Evolutionary conservation across 92 coral and sea anemone genomes (phyloP).

Genomic region (Actinernus sp.): DNA sequence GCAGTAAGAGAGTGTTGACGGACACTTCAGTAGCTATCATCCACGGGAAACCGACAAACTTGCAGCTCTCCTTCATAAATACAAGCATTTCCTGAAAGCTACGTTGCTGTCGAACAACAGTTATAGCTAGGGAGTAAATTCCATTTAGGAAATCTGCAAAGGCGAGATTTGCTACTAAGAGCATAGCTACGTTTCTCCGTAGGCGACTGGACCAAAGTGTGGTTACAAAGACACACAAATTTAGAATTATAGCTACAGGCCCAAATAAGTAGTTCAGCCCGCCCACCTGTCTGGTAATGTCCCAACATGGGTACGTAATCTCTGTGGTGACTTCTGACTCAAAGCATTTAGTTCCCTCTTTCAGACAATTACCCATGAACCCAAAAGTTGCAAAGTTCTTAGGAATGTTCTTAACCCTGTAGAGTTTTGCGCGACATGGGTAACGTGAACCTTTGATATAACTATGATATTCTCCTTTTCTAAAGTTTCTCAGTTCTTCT

Average conservation of each 20-base stretch:
- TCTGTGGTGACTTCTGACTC: conserved; percentile 20
- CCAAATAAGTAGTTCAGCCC: conserved; percentile 30
- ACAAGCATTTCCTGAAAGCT: conserved; percentile 23
- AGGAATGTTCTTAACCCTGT: conserved; percentile 8
- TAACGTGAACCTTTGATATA: conserved; percentile 40
- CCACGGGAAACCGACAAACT: conserved; percentile 66
- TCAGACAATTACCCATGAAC: conserved; percentile 53
- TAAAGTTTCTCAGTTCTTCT: conserved; percentile 3
- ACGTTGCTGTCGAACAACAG: conserved; percentile 9
- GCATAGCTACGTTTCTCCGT: conserved; percentile 47
- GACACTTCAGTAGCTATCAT: conserved; percentile 29
- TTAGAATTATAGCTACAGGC: conserved; percentile 49
- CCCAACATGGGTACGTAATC: conserved; percentile 64
- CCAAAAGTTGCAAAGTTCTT: conserved; percentile 35
- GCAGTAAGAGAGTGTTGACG: conserved; percentile 29
- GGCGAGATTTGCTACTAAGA: conserved; percentile 53
- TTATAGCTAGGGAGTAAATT: conserved; percentile 39
- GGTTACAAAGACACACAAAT: conserved; percentile 18
- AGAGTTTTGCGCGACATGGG: conserved; percentile 42
- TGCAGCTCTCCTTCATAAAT: conserved; percentile 35
- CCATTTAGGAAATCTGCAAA: conserved; percentile 56
- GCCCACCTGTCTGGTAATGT: conserved; percentile 32
- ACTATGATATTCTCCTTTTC: conserved; percentile 30
- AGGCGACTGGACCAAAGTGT: conserved; percentile 33
- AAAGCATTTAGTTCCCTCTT: conserved; percentile 28